Base-by-base conservation (phyloP, 2,113 vertebrate species). In the Orthonyx spaldingii region DNA sequence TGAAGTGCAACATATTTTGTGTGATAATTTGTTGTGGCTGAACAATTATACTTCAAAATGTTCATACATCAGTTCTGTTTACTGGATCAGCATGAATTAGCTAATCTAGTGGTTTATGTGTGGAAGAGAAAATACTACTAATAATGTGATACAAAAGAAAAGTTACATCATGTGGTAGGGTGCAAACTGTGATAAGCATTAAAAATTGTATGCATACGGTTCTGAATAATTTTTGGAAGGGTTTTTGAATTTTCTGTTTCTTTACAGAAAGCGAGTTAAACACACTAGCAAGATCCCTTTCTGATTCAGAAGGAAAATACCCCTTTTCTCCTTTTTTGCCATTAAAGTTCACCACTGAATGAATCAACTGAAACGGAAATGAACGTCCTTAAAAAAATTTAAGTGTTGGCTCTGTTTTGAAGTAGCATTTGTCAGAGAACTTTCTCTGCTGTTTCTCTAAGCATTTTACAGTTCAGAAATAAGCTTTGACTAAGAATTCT, bases 401-500 rank as follows among this genome's bases (percentile, higher is more conserved):
- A 59, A 86, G 27, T 20, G 19, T 52, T 92, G 68, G 64, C 69
- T 92, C 27, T 42, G 3, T 63, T 93, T 87, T 90, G 60, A 88
- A 57, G 64, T n/a, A 26, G 3, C 28, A 5, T 82, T 96, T 91
- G 46, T 76, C 70, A 52, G 83, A 91, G 87, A 84, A 82, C 71
- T 87, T 89, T 93, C 59, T 90, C 70, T 87, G 57, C 88, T 86
- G 56, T 77, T 86, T 89, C 85, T 86, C 72, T 57, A 61, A 78
- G 60, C 23, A 6, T 90, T 96, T 83, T 92, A 35, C 60, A 60
- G 76, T 69, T 71, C 86, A 71, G 87, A 95, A 94, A 90, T 84
- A 53, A 93, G 64, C 88, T 92, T 92, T 96, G 92, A 89, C 75
- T 90, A 81, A 93, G 94, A 92, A 78, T 96, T 96, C 92, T 96